Evolutionary conservation across 2,797 vertebrate species (phyloP).

Genomic region (Cynopterus sphinx): DNA sequence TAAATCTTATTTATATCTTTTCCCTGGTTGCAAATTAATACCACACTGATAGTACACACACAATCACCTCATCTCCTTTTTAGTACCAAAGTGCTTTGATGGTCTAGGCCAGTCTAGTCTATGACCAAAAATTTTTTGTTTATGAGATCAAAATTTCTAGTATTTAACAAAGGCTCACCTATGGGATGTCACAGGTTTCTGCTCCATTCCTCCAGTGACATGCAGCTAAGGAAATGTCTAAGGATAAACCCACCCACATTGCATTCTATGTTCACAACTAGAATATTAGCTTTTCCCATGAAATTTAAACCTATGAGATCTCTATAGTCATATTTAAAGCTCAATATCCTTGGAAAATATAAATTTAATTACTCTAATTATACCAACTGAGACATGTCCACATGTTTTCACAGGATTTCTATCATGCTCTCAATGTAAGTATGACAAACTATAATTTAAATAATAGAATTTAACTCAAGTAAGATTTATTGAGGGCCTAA

Average conservation of each 20-base stretch:
- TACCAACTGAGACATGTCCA: not conserved
- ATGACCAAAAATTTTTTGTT: not conserved
- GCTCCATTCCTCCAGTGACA: not conserved
- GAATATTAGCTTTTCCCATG: not conserved
- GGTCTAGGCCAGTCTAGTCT: not conserved
- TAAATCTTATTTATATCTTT: not conserved
- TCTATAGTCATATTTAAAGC: not conserved
- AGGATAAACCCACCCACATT: not conserved
- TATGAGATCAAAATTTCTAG: not conserved
- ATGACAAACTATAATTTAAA: conserved; percentile 6
- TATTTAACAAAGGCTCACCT: not conserved
- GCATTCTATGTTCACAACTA: not conserved
- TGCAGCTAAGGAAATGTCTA: not conserved
- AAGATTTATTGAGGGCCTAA: not conserved
- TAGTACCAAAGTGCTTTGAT: not conserved
- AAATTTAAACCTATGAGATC: conserved; percentile 3
- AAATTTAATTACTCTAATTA: not conserved
- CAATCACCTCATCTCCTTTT: not conserved
- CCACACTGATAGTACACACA: not conserved
- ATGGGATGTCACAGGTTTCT: not conserved
- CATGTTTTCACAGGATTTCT: not conserved
- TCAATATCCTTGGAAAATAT: conserved; percentile 14
- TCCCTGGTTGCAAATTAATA: not conserved
- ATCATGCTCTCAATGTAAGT: not conserved
- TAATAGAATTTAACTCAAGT: not conserved